Evolutionary conservation across 2,888 invertebrate species (phyloP).

Genomic region (Plutella xylostella): DNA sequence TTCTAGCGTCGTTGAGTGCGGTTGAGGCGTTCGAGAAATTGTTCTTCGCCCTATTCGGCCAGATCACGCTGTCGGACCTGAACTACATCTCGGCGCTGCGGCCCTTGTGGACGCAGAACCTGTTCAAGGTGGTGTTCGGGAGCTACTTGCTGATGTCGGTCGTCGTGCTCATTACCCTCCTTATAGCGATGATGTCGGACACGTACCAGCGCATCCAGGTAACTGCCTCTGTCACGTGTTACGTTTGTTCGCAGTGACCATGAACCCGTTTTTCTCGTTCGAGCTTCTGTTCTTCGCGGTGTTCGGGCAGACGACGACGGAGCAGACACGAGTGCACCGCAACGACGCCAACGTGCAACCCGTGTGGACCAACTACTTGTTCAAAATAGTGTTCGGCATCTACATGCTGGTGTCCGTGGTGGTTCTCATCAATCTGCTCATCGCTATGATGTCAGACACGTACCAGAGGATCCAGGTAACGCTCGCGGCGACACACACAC

Average conservation of each 20-base stretch:
- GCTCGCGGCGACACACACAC: conserved; percentile 22
- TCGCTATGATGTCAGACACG: conserved; percentile 99
- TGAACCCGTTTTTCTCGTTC: conserved; percentile 93
- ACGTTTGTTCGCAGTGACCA: conserved; percentile 83
- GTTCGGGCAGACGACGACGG: conserved; percentile 92
- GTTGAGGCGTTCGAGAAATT: conserved; percentile 96
- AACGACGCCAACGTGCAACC: conserved; percentile 77
- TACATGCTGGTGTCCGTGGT: conserved; percentile 99
- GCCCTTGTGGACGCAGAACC: conserved; percentile 85
- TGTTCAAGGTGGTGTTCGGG: conserved; percentile 94
- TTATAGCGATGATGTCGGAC: conserved; percentile 99
- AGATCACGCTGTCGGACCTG: conserved; percentile 88
- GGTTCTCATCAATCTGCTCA: conserved; percentile 98
- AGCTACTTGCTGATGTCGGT: conserved; percentile 98
- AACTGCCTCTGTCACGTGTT: conserved; percentile 59
- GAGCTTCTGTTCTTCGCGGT: conserved; percentile 99
- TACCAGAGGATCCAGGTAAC: conserved; percentile 98
- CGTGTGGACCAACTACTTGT: conserved; percentile 86
- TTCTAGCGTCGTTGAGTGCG: conserved; percentile 86
- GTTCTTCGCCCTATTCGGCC: conserved; percentile 98
- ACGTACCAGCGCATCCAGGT: conserved; percentile 99
- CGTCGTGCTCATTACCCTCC: conserved; percentile 97
- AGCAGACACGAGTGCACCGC: conserved; percentile 76
- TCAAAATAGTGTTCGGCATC: conserved; percentile 90
- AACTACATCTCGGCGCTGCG: conserved; percentile 78